phyloP scores from a whole-genome alignment of 2,797 vertebrate species.

The Tachyglossus aculeatus region DNA sequence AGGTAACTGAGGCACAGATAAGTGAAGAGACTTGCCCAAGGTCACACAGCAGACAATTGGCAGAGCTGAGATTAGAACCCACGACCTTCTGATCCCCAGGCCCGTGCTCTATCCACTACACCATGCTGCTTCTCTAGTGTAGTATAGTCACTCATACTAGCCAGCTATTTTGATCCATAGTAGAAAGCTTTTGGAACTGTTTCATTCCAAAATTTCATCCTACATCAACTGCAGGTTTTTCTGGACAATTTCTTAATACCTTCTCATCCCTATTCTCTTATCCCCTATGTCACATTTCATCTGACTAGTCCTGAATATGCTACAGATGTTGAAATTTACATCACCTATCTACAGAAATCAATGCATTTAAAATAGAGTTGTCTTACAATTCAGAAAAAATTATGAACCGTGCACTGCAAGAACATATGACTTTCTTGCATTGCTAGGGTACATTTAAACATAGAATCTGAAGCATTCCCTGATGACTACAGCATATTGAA shows the following conservation, averaged over 20 bases:
- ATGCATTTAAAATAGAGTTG: conserved; percentile 26
- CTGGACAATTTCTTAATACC: not conserved
- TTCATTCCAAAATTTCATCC: not conserved
- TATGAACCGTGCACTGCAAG: conserved; percentile 21
- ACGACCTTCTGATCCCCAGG: not conserved
- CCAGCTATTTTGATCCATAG: not conserved
- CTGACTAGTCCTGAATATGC: conserved; percentile 24
- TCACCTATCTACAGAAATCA: conserved; percentile 16
- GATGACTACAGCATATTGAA: not conserved
- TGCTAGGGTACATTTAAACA: not conserved
- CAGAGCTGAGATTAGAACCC: not conserved
- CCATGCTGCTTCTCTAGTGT: too few species aligned
- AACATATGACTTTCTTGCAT: not conserved
- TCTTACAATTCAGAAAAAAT: conserved; percentile 30
- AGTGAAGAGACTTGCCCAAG: not conserved
- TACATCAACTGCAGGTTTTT: not conserved
- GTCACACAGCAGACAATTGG: not conserved
- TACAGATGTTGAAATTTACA: conserved; percentile 36
- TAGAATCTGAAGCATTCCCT: not conserved
- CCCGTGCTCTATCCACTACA: too few species aligned
- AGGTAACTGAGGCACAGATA: not conserved
- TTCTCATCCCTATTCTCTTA: conserved; percentile 17
- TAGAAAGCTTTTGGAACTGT: not conserved
- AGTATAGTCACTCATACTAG: not conserved
- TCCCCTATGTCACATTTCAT: conserved; percentile 8